A percentile compares a stretch with the other conserved stretches of the same genome.
Conservation (phyloP, 1,140 invertebrate species). For the Tachypleus tridentatus region DNA sequence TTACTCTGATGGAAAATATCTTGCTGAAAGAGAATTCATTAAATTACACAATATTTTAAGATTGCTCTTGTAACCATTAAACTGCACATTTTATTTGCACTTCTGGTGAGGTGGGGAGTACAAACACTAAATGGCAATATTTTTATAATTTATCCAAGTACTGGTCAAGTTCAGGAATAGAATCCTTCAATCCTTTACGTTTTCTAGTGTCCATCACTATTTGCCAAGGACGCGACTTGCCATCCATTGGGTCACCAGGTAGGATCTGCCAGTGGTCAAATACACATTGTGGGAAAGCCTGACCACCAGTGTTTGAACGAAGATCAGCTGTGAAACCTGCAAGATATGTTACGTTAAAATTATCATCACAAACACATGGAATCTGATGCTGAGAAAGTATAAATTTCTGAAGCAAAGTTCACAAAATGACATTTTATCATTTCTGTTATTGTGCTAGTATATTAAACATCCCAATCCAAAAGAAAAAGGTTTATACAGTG, state of each 20-base stretch:
- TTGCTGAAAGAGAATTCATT: too few relatives aligned
- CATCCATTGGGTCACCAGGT: slow-evolving; percentile 83
- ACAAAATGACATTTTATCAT: too few relatives aligned
- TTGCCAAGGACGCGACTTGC: slow-evolving; percentile 58
- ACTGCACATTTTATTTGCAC: too few relatives aligned
- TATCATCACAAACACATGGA: neutral
- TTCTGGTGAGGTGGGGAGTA: too few relatives aligned
- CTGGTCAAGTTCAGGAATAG: slow-evolving; percentile 78
- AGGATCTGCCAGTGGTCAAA: slow-evolving; percentile 99
- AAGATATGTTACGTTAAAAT: slow-evolving; percentile 15
- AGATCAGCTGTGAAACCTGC: slow-evolving; percentile 91
- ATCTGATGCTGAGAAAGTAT: neutral
- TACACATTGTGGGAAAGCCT: slow-evolving; percentile 99
- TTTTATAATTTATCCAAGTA: slow-evolving; percentile 56
- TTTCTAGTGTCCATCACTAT: slow-evolving; percentile 93
- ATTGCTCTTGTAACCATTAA: too few relatives aligned
- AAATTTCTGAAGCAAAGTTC: neutral
- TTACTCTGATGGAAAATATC: too few relatives aligned
- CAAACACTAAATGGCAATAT: too few relatives aligned
- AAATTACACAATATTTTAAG: too few relatives aligned
- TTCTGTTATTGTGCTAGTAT: too few relatives aligned
- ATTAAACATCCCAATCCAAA: too few relatives aligned
- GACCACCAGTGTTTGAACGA: slow-evolving; percentile 94
- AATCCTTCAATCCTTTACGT: slow-evolving; percentile 97
- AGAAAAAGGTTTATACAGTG: too few relatives aligned